phyloP scores from a whole-genome alignment of 1,140 invertebrate species.

The Sesamia nonagrioides region DNA sequence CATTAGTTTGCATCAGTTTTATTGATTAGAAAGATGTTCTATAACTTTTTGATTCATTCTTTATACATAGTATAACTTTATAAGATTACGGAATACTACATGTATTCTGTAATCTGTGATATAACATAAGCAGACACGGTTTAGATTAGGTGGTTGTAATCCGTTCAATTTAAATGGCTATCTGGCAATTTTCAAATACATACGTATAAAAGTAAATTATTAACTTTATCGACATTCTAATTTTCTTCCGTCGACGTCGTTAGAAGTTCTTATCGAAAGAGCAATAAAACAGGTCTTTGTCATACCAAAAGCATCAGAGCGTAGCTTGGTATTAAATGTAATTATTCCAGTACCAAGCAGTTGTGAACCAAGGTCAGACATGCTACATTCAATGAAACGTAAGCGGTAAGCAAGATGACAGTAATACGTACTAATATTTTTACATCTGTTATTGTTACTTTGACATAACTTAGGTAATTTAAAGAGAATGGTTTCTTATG shows the following conservation, averaged over 20 bases:
- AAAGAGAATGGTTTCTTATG: not conserved
- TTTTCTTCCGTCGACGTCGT: not conserved
- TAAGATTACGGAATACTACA: too few species aligned
- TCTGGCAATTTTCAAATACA: not conserved
- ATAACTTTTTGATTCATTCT: not conserved
- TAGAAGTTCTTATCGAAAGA: slow-evolving; percentile 20
- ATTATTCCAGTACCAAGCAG: slow-evolving; percentile 23
- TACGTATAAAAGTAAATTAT: not conserved
- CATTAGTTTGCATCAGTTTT: not conserved
- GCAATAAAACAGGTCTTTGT: slow-evolving; percentile 19
- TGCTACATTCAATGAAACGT: slow-evolving; percentile 38
- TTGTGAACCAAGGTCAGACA: slow-evolving; percentile 30
- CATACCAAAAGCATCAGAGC: not conserved
- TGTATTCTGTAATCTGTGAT: too few species aligned
- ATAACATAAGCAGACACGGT: too few species aligned
- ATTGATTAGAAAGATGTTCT: not conserved
- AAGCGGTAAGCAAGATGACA: slow-evolving; percentile 34
- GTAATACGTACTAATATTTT: slow-evolving; percentile 35
- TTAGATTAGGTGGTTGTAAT: too few species aligned
- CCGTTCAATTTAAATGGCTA: not conserved
- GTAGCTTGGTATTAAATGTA: slow-evolving; percentile 37
- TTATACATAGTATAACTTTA: too few species aligned
- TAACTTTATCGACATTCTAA: slow-evolving; percentile 11
- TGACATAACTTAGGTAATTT: not conserved
- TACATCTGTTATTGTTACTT: slow-evolving; percentile 38